A percentile compares a stretch with the other conserved stretches of the same genome.
phyloP scores from a whole-genome alignment of 2,888 invertebrate species.

The Drosophila tanythrix region DNA sequence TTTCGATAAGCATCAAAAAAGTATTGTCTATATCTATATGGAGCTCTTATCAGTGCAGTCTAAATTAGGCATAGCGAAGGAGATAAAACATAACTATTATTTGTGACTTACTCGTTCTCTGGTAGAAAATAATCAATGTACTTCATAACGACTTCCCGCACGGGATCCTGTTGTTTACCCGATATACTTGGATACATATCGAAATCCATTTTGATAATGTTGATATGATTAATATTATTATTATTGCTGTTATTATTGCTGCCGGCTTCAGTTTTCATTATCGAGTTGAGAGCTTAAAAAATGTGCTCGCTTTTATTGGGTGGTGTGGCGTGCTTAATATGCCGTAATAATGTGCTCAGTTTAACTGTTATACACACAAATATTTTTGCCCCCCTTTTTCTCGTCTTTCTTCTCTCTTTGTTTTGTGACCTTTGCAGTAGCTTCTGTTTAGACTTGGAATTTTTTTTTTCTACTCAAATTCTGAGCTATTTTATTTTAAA shows the following conservation, averaged over 20 bases:
- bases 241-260: conserved; percentile 61
- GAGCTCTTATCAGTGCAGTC: background rate
- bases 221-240: conserved; percentile 81
- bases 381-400: conserved; percentile 4
- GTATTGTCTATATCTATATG: background rate
- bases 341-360: conserved; percentile 34
- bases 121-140: conserved; percentile 90
- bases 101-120: conserved; percentile 86
- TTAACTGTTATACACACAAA: conserved; percentile 27
- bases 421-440: conserved; percentile 27
- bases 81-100: background rate
- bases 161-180: conserved; percentile 88
- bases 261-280: conserved; percentile 83
- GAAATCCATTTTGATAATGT: conserved; percentile 86
- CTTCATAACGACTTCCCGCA: conserved; percentile 89
- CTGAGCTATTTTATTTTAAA: conserved; percentile 23
- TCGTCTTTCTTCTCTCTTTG: conserved; percentile 4
- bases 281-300: conserved; percentile 39
- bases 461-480: conserved; percentile 23
- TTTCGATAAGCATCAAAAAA: background rate
- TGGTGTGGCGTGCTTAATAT: conserved; percentile 5
- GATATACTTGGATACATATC: conserved; percentile 87
- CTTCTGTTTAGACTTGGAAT: conserved; percentile 10
- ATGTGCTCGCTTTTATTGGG: background rate
- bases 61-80: background rate